These are phyloP conservation scores for Darevskia nairensis DNA, from an alignment of 2,797 vertebrate species.

Conservation along the genomic window DNA sequence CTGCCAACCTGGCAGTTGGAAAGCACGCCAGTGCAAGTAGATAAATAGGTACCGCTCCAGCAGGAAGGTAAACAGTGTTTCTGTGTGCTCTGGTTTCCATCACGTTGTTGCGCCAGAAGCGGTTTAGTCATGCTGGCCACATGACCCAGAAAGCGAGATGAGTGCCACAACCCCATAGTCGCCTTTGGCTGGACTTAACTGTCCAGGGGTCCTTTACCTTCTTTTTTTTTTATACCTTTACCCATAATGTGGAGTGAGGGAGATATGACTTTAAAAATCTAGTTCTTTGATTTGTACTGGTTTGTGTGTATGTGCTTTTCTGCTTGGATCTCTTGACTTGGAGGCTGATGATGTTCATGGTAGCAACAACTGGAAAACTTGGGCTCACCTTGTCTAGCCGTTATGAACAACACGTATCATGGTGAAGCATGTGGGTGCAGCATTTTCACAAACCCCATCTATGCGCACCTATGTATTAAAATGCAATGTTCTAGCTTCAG, in stretches of 20 bases:
- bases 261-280: not conserved
- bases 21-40: too few species aligned
- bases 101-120: too few species aligned
- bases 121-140: too few species aligned
- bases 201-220: too few species aligned
- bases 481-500: not conserved
- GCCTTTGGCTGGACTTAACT: too few species aligned
- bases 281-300: slow-evolving; percentile 22
- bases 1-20: too few species aligned
- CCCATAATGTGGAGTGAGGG: not conserved
- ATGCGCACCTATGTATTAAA: not conserved
- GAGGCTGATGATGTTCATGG: not conserved
- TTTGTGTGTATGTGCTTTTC: not conserved
- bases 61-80: too few species aligned
- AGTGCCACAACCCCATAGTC: too few species aligned
- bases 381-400: not conserved
- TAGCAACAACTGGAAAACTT: not conserved
- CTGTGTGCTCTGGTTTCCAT: too few species aligned
- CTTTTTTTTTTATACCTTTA: too few species aligned
- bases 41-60: too few species aligned
- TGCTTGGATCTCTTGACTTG: not conserved
- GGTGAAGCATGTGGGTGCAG: not conserved
- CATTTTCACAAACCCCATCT: not conserved
- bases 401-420: not conserved
- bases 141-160: too few species aligned